Percentiles rank a stretch among this genome's conserved stretches.
These are phyloP conservation scores for Diadema setosum DNA, from an alignment of 35 echinoderm and acorn worm species.

Conservation along the genomic window DNA sequence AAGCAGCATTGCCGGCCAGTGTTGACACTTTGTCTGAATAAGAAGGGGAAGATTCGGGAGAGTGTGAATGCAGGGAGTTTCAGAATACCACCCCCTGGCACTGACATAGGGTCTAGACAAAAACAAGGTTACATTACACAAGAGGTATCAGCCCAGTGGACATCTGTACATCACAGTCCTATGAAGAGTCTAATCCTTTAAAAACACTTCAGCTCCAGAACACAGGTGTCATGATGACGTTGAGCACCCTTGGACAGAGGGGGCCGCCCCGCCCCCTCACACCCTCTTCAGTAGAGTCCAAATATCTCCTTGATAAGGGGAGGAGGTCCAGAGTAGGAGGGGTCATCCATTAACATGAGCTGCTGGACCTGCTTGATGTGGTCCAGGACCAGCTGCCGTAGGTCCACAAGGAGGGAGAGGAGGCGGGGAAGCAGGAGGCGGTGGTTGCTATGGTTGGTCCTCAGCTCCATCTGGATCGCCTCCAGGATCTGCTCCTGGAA, in stretches of 20 bases:
- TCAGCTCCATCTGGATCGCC: conserved; percentile 84
- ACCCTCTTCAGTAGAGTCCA: conserved; percentile 39
- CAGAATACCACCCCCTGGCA: too few relatives aligned
- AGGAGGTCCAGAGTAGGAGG: conserved; percentile 57
- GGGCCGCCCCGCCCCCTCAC: not conserved
- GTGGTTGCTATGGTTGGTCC: conserved; percentile 79
- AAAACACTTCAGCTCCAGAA: not conserved
- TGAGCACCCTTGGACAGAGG: not conserved
- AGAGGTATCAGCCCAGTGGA: not conserved
- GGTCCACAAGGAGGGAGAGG: conserved; percentile 76
- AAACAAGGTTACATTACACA: too few relatives aligned
- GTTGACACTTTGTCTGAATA: too few relatives aligned
- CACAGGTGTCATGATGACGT: not conserved
- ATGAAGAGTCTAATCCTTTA: not conserved
- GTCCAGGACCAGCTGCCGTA: conserved; percentile 89
- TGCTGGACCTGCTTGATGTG: conserved; percentile 96
- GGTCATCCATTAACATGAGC: conserved; percentile 80
- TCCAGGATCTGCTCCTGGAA: conserved; percentile 94
- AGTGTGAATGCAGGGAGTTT: too few relatives aligned
- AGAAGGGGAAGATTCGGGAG: too few relatives aligned
- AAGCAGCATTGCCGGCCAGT: too few relatives aligned
- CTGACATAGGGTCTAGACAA: too few relatives aligned
- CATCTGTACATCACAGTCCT: not conserved
- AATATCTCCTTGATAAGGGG: conserved; percentile 97
- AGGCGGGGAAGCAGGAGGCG: conserved; percentile 71